Percentiles rank a stretch among this genome's conserved stretches.
Evolutionary conservation across 2,113 vertebrate genomes (phyloP).

Genomic region (Hemibates koningsi): DNA sequence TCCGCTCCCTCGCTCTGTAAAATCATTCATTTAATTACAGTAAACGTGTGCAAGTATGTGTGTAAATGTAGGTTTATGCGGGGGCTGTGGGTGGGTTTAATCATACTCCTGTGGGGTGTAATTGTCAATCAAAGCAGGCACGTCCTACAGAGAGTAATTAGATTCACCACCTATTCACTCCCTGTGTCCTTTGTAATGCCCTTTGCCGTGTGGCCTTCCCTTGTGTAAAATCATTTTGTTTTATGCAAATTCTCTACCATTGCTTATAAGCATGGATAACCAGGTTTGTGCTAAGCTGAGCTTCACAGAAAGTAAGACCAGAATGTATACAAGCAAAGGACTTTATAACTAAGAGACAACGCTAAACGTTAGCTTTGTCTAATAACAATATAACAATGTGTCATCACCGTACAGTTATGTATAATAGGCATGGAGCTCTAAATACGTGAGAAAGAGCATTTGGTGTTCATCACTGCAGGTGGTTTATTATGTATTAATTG

Average conservation of each 20-base stretch:
- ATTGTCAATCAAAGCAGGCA: constrained; percentile 57
- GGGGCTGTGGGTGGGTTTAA: constrained; percentile 41
- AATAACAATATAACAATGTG: background rate
- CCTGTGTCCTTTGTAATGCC: constrained; percentile 40
- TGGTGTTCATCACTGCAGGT: background rate
- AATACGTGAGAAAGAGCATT: background rate
- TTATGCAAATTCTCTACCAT: background rate
- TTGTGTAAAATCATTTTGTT: background rate
- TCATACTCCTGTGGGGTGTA: constrained; percentile 50
- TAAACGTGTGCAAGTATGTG: constrained; percentile 1
- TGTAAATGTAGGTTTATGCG: constrained; percentile 18
- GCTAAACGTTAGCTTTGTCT: background rate
- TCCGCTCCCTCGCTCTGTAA: constrained; percentile 17
- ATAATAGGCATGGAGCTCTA: background rate
- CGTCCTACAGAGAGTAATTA: constrained; percentile 40
- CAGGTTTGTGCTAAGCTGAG: background rate
- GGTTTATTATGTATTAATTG: background rate
- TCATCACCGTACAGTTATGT: background rate
- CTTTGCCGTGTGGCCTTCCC: constrained; percentile 5
- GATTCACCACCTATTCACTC: constrained; percentile 26
- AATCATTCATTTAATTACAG: constrained; percentile 62
- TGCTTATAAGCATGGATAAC: background rate
- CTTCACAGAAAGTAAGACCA: background rate
- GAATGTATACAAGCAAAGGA: background rate
- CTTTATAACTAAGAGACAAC: background rate